These are phyloP conservation scores for Pogoniulus pusillus DNA, from an alignment of 2,797 vertebrate genomes.

Conservation along the genomic window DNA sequence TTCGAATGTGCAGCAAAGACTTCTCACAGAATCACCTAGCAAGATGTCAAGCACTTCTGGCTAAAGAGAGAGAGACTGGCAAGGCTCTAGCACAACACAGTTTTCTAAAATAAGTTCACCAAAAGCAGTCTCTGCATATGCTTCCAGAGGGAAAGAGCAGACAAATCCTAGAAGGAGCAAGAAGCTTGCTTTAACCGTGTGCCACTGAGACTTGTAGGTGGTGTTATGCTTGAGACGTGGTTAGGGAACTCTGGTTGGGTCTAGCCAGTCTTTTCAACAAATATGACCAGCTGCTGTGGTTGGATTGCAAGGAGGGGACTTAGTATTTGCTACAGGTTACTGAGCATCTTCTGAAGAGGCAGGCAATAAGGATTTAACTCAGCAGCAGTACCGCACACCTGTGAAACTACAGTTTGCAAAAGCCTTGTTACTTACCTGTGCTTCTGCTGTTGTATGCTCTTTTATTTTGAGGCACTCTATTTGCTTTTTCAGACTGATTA, in stretches of 20 bases:
- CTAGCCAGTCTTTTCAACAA: neutral
- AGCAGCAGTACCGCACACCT: neutral
- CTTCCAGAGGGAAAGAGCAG: neutral
- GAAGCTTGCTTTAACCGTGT: neutral
- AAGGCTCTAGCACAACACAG: neutral
- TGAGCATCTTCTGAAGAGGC: neutral
- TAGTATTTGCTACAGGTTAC: neutral
- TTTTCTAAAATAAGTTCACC: neutral
- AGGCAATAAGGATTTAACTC: neutral
- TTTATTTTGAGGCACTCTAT: neutral
- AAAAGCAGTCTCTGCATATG: neutral
- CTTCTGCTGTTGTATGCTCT: neutral
- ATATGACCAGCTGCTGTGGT: neutral
- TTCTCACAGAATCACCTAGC: neutral
- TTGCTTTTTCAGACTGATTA: neutral
- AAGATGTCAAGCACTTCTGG: neutral
- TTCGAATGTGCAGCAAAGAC: neutral
- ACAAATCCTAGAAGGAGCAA: neutral
- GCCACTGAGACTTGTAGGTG: neutral
- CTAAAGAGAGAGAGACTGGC: neutral
- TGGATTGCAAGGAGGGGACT: neutral
- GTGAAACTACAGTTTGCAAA: neutral
- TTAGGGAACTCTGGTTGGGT: neutral
- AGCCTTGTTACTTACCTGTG: neutral
- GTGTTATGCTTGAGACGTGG: neutral